A percentile compares a stretch with the other conserved stretches of the same genome.
phyloP scores from a whole-genome alignment of 2,797 vertebrate species.

The Sciurus carolinensis region DNA sequence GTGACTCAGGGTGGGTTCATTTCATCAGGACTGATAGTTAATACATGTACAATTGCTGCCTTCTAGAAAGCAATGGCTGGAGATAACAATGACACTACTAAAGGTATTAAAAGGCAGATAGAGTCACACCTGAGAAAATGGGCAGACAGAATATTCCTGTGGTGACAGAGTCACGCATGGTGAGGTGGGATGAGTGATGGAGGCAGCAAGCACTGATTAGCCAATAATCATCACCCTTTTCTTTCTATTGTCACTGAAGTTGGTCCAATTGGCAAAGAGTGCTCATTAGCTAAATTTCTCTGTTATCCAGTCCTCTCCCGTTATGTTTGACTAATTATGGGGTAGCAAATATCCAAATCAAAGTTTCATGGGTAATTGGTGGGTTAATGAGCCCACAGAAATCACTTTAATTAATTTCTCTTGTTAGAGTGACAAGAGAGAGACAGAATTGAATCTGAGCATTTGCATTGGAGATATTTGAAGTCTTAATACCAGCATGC shows the following conservation, averaged over 20 bases:
- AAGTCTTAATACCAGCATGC: not conserved
- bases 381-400: constrained; percentile 67
- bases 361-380: constrained; percentile 78
- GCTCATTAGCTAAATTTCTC: constrained; percentile 24
- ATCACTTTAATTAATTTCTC: constrained; percentile 72
- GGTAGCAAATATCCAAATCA: constrained; percentile 65
- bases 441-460: constrained; percentile 3
- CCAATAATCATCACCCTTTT: not conserved
- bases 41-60: not conserved
- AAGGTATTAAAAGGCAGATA: not conserved
- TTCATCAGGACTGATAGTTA: not conserved
- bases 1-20: not conserved
- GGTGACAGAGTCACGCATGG: not conserved
- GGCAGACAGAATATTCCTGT: not conserved
- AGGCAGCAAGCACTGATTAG: not conserved
- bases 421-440: constrained; percentile 55
- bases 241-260: not conserved
- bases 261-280: constrained; percentile 9
- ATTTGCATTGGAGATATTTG: not conserved
- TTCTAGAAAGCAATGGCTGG: not conserved
- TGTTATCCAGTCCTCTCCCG: not conserved
- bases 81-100: not conserved
- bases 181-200: not conserved
- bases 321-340: constrained; percentile 71
- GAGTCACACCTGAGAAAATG: not conserved